These are phyloP conservation scores for Pandion haliaetus DNA, from an alignment of 2,113 vertebrate species.

Conservation along the genomic window DNA sequence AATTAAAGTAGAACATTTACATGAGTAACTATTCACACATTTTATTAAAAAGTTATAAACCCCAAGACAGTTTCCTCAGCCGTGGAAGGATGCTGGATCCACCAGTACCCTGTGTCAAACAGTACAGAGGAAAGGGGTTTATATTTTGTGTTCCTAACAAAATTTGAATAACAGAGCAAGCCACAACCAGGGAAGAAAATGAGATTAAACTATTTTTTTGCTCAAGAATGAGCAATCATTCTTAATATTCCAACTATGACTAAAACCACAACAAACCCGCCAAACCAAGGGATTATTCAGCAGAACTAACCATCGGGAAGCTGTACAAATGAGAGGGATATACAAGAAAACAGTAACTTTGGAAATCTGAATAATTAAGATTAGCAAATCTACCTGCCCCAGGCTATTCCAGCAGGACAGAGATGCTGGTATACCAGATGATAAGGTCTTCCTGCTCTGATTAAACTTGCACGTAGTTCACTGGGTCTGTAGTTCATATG, in stretches of 20 bases:
- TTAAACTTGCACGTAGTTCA: not conserved
- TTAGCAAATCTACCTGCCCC: not conserved
- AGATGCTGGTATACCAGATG: not conserved
- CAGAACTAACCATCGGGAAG: not conserved
- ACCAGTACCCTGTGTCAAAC: not conserved
- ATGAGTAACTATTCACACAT: not conserved
- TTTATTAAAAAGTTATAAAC: not conserved
- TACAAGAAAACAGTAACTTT: not conserved
- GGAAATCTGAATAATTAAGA: not conserved
- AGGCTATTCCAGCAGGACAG: not conserved
- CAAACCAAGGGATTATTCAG: not conserved
- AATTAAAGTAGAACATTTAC: slow-evolving; percentile 4
- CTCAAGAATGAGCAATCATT: not conserved
- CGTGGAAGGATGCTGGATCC: not conserved
- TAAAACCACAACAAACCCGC: not conserved
- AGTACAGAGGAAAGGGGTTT: not conserved
- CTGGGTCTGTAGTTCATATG: not conserved
- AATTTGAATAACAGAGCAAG: not conserved
- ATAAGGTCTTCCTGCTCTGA: not conserved
- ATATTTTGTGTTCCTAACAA: not conserved
- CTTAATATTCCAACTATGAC: not conserved
- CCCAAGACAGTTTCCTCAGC: not conserved
- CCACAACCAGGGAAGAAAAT: not conserved
- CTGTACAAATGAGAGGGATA: not conserved
- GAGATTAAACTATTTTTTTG: not conserved